A percentile compares a stretch with the other conserved stretches of the same genome.
Conservation (phyloP, 1,140 invertebrate species). For the Drosophila albomicans region DNA sequence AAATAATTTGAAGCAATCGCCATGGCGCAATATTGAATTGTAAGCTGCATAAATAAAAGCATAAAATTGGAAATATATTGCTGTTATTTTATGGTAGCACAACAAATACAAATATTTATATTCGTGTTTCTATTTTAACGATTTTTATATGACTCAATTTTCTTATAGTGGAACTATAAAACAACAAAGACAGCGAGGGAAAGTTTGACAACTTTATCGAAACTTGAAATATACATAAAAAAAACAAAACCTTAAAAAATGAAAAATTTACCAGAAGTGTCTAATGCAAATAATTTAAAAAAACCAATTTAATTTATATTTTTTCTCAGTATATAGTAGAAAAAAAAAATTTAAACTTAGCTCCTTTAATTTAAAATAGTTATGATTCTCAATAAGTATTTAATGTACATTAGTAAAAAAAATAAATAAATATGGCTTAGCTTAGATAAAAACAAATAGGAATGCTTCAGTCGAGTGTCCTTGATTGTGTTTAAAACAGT, state of each 20-base stretch:
- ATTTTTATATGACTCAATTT: slow-evolving; percentile 29
- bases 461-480: no score
- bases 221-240: background rate
- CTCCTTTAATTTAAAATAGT: no score
- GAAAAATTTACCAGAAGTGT: no score
- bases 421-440: no score
- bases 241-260: background rate
- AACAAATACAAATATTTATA: slow-evolving; percentile 43
- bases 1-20: background rate
- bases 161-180: slow-evolving; percentile 51
- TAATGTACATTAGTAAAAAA: no score
- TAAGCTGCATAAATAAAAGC: slow-evolving; percentile 11
- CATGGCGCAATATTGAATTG: slow-evolving; percentile 7
- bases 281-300: background rate
- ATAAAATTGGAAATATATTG: background rate
- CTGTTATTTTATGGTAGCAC: slow-evolving; percentile 9
- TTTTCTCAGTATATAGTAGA: no score
- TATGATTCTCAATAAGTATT: no score
- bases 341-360: no score
- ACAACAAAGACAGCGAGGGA: background rate
- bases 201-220: background rate
- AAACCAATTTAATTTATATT: no score
- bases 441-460: no score
- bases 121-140: background rate
- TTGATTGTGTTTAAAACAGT: no score